Percentiles rank a stretch among this genome's conserved stretches.
Conservation (phyloP, 1,140 invertebrate species). For the Mylabris phalerata region DNA sequence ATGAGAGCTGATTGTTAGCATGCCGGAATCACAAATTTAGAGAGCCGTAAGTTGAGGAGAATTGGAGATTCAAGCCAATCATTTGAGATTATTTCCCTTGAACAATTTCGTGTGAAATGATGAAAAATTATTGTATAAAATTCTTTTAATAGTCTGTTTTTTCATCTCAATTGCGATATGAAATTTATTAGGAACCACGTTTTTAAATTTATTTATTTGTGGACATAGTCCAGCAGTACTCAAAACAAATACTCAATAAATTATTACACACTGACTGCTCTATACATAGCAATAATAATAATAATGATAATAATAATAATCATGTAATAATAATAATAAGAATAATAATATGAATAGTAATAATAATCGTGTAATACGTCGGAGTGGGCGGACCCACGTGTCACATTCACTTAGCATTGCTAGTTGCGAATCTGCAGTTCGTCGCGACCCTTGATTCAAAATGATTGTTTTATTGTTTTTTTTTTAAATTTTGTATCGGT, state of each 20-base stretch:
- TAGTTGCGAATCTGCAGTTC: conserved; percentile 20
- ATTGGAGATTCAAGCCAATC: too few relatives aligned
- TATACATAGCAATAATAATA: conserved; percentile 36
- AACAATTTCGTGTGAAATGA: too few relatives aligned
- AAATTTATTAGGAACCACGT: conserved; percentile 42
- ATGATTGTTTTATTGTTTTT: too few relatives aligned
- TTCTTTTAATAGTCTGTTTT: background rate
- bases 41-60: too few relatives aligned
- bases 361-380: conserved; percentile 45
- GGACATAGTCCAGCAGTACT: conserved; percentile 29
- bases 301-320: conserved; percentile 33
- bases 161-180: conserved; percentile 15
- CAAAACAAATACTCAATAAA: conserved; percentile 27
- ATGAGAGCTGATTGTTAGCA: too few relatives aligned
- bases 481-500: too few relatives aligned
- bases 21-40: too few relatives aligned
- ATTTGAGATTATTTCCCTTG: too few relatives aligned
- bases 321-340: conserved; percentile 32
- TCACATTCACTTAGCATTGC: conserved; percentile 42
- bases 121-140: too few relatives aligned
- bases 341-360: conserved; percentile 44
- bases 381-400: conserved; percentile 31
- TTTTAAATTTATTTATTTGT: conserved; percentile 6
- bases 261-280: conserved; percentile 29
- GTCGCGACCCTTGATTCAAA: conserved; percentile 18